Evolutionary conservation across 2,113 vertebrate species (phyloP).

Genomic region (Cheirogaleus medius): DNA sequence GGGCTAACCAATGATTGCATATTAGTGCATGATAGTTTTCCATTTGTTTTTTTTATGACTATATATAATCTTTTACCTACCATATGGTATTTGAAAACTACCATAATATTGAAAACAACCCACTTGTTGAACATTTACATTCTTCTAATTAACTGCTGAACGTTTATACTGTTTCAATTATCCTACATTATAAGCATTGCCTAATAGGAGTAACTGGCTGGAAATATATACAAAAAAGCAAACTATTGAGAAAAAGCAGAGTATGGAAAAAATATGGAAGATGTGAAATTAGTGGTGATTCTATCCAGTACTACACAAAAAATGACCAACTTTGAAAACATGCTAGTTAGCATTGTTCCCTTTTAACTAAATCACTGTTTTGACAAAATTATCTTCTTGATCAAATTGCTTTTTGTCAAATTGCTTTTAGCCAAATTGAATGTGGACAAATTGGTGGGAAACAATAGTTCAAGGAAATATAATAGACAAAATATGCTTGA

Average conservation of each 20-base stretch:
- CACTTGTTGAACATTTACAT: neutral
- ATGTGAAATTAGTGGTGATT: neutral
- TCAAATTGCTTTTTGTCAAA: slow-evolving; percentile 22
- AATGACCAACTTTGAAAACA: neutral
- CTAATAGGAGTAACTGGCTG: neutral
- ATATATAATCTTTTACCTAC: neutral
- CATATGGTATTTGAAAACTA: neutral
- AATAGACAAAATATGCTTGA: neutral
- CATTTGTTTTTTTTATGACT: neutral
- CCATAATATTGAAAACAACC: neutral
- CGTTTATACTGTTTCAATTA: neutral
- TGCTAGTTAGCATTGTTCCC: neutral
- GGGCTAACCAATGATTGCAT: neutral
- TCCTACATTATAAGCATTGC: neutral
- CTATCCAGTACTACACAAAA: neutral
- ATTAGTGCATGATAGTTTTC: neutral
- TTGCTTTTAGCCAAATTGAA: slow-evolving; percentile 45
- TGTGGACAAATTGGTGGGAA: neutral
- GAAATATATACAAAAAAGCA: neutral
- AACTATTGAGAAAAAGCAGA: neutral
- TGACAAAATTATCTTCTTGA: neutral
- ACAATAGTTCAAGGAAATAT: slow-evolving; percentile 26
- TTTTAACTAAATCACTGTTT: neutral
- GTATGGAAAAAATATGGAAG: neutral
- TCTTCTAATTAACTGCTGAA: neutral